phyloP scores from a whole-genome alignment of 2,797 vertebrate species.

The Artibeus jamaicensis region DNA sequence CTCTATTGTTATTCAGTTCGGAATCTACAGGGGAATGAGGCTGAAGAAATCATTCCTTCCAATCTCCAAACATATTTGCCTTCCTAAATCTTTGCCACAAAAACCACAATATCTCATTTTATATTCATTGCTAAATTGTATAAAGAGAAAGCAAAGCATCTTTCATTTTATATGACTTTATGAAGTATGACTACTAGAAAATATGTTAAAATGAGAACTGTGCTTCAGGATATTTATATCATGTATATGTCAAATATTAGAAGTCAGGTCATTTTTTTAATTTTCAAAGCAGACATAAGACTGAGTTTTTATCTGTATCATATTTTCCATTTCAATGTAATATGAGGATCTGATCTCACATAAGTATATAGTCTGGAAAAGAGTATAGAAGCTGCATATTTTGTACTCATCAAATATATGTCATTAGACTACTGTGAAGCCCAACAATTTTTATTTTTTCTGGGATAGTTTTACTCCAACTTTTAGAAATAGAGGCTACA shows the following conservation, averaged over 20 bases:
- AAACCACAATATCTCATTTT: constrained; percentile 25
- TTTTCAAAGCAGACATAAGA: not conserved
- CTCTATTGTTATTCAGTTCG: not conserved
- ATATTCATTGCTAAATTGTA: not conserved
- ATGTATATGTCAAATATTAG: not conserved
- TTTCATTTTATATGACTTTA: not conserved
- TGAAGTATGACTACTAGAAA: constrained; percentile 29
- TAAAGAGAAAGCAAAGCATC: not conserved
- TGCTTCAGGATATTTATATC: not conserved
- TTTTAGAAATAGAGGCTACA: not conserved
- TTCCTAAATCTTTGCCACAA: not conserved
- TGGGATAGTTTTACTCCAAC: not conserved
- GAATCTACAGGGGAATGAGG: not conserved
- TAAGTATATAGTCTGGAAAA: not conserved
- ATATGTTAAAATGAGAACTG: not conserved
- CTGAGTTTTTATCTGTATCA: not conserved
- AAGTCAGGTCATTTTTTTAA: not conserved
- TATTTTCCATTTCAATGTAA: not conserved
- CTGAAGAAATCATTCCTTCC: not conserved
- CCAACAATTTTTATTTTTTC: not conserved
- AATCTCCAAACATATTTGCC: not conserved
- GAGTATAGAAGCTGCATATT: not conserved
- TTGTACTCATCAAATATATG: not conserved
- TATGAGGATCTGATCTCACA: not conserved
- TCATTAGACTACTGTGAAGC: not conserved